Conservation (phyloP, 2,888 invertebrate genomes). For the Amorpha juglandis region DNA sequence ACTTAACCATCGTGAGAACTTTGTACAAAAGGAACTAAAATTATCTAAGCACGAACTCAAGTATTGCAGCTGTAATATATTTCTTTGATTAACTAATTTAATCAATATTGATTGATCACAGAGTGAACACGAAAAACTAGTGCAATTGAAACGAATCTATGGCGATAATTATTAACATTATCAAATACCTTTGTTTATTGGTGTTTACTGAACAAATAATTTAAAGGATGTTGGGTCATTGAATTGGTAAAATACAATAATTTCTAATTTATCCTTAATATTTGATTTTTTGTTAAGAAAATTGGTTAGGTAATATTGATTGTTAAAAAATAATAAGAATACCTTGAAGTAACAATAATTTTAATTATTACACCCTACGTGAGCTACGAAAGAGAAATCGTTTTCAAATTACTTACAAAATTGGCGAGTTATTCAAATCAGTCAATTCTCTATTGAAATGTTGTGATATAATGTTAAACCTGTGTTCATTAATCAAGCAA, state of each 20-base stretch:
- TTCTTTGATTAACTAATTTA: conserved; percentile 5
- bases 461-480: conserved; percentile 21
- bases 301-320: neutral
- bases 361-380: conserved; percentile 43
- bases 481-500: conserved; percentile 18
- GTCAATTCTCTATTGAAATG: conserved; percentile 26
- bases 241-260: neutral
- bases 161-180: neutral
- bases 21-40: neutral
- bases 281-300: neutral
- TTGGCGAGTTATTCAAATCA: conserved; percentile 26
- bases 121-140: conserved; percentile 8
- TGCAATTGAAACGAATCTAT: conserved; percentile 1
- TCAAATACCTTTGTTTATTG: neutral
- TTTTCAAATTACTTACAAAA: conserved; percentile 32
- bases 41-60: conserved; percentile 2
- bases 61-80: conserved; percentile 1
- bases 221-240: neutral
- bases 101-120: conserved; percentile 13
- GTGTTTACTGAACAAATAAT: neutral
- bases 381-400: conserved; percentile 52
- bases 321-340: too few relatives aligned
- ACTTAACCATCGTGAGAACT: conserved; percentile 25
- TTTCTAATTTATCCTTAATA: neutral
- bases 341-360: too few relatives aligned